These are phyloP conservation scores for Elysia crispata DNA, from an alignment of 2,888 invertebrate genomes.

Conservation along the genomic window DNA sequence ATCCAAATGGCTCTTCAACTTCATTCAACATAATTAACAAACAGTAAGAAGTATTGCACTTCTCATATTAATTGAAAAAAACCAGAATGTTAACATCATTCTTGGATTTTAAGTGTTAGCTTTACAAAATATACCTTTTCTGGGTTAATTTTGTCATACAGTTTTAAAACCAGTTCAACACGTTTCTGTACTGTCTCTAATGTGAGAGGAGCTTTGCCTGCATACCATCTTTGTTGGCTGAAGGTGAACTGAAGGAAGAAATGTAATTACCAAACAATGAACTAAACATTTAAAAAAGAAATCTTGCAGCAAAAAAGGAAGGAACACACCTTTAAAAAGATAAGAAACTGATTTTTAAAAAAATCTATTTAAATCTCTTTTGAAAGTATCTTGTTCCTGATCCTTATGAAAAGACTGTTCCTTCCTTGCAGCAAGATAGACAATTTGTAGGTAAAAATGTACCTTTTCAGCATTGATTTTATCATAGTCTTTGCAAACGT, in stretches of 20 bases:
- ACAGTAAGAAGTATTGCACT: no score
- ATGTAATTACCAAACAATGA: slow-evolving; percentile 37
- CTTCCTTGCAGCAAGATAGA: no score
- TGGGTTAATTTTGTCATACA: slow-evolving; percentile 92
- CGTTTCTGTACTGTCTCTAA: slow-evolving; percentile 86
- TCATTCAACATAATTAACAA: no score
- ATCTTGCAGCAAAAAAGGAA: background rate
- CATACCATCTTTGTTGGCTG: slow-evolving; percentile 54
- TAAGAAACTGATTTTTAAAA: background rate
- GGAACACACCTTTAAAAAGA: background rate
- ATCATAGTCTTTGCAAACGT: slow-evolving; percentile 90
- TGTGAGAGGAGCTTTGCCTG: slow-evolving; percentile 72
- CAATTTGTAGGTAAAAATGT: slow-evolving; percentile 14
- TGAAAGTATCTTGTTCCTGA: no score
- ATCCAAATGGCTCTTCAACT: no score
- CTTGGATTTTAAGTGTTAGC: background rate
- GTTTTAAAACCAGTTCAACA: slow-evolving; percentile 90
- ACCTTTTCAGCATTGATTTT: slow-evolving; percentile 91
- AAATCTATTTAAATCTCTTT: no score
- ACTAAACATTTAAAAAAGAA: slow-evolving; percentile 40
- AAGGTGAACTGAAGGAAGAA: slow-evolving; percentile 55
- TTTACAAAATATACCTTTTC: slow-evolving; percentile 84
- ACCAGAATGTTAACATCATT: background rate
- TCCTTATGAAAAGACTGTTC: no score
- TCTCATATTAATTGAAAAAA: no score